A percentile compares a stretch with the other conserved stretches of the same genome.
Evolutionary conservation across 1,140 invertebrate genomes (phyloP).

Genomic region (Lordiphosa clarofinis): DNA sequence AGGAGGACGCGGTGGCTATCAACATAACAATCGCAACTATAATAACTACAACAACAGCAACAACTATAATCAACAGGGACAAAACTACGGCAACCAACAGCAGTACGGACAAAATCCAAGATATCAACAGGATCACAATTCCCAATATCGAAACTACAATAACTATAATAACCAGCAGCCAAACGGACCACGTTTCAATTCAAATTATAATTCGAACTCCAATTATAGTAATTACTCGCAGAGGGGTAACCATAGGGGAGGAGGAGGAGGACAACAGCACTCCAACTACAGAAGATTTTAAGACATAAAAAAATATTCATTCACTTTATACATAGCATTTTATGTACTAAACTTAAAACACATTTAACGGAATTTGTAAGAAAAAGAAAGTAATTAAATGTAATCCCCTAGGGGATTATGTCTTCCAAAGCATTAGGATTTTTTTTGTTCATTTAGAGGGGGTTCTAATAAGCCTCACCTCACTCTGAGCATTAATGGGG

Average conservation of each 20-base stretch:
- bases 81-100: conserved; percentile 25
- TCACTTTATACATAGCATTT: conserved; percentile 4
- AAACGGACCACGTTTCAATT: conserved; percentile 4
- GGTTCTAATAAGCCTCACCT: too few species aligned
- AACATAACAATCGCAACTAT: conserved; percentile 22
- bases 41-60: conserved; percentile 48
- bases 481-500: too few species aligned
- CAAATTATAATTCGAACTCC: conserved; percentile 5
- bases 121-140: conserved; percentile 1
- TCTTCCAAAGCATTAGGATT: background rate
- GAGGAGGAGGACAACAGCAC: conserved; percentile 7
- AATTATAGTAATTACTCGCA: conserved; percentile 7
- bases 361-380: conserved; percentile 4
- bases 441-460: too few species aligned
- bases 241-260: conserved; percentile 9
- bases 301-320: conserved; percentile 2
- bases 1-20: conserved; percentile 13
- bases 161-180: conserved; percentile 5
- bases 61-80: conserved; percentile 26
- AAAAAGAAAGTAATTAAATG: background rate
- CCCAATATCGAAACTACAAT: background rate
- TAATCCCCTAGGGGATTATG: background rate
- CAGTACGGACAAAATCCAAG: conserved; percentile 8
- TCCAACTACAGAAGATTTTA: conserved; percentile 57
- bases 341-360: background rate